phyloP scores from a whole-genome alignment of 2,888 invertebrate genomes.

The Phalera bucephala region DNA sequence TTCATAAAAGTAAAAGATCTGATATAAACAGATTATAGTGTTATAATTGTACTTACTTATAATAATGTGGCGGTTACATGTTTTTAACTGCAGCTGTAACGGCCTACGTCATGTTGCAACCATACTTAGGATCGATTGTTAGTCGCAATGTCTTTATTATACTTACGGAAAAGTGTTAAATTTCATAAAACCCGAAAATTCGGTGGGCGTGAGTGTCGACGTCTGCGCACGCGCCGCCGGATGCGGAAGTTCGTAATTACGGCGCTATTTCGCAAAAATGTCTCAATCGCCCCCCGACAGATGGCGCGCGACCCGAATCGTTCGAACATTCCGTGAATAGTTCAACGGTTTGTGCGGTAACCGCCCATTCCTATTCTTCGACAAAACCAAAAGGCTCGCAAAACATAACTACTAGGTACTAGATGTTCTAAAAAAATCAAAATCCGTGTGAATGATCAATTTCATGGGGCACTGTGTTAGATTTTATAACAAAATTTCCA shows the following conservation, averaged over 20 bases:
- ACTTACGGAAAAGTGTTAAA: slow-evolving; percentile 51
- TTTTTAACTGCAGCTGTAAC: too few species aligned
- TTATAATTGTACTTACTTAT: too few species aligned
- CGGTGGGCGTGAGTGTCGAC: slow-evolving; percentile 60
- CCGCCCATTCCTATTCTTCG: slow-evolving; percentile 53
- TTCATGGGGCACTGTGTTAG: too few species aligned
- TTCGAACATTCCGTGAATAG: slow-evolving; percentile 68
- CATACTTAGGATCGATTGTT: slow-evolving; percentile 23
- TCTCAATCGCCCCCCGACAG: slow-evolving; percentile 74
- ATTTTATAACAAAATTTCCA: too few species aligned
- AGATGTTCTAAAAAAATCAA: too few species aligned
- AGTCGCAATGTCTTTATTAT: slow-evolving; percentile 21
- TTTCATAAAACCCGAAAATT: slow-evolving; percentile 55
- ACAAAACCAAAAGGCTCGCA: too few species aligned
- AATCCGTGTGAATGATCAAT: too few species aligned
- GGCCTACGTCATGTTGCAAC: slow-evolving; percentile 13
- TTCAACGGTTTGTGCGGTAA: slow-evolving; percentile 61
- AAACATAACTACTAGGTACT: too few species aligned
- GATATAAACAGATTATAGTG: too few species aligned
- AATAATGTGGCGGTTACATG: too few species aligned
- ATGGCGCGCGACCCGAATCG: slow-evolving; percentile 67
- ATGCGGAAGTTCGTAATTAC: slow-evolving; percentile 78
- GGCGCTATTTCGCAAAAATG: slow-evolving; percentile 76
- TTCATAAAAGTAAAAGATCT: too few species aligned
- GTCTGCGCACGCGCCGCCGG: slow-evolving; percentile 76